Base-by-base conservation (phyloP, 1,140 invertebrate species). In the Calosoma granatense region DNA sequence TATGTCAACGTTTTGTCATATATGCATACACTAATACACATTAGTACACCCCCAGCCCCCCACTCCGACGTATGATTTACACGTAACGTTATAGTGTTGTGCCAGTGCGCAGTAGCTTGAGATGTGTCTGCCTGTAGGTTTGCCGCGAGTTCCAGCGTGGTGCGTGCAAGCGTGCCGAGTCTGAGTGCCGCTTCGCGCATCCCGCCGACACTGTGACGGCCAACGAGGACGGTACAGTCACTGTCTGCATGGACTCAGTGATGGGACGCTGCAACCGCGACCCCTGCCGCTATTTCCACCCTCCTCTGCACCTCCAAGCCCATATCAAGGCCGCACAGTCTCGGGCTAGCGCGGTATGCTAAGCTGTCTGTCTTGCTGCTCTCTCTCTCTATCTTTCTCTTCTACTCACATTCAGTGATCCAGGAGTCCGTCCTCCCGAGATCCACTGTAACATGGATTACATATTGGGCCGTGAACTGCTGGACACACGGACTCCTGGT, bases 161-260 rank as follows among this genome's bases (percentile, higher is more conserved):
- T 80, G 89, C 88, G 81, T 97, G 94, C 84, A 92, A 93, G 82
- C 88, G 92, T 76, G 84, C 90, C 72, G 90, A 94, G 81, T 85
- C 85, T 72, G 92, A 96, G 83, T 97, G 94, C 86, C 90, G 92
- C 81, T 95, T 92, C 85, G 93, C 94, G 78, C 94, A 97, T 84
- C 92, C 93, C 79, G 87, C 92, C 78, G 89, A 93, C 77, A 86
- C 88, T 79, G 88, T 92, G 80, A 88, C 81, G 76, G 87, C 90
- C 81, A 88, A 88, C 80, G 88, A 91, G 79, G 92, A 94, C 83
- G 91, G 92, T 83, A 88, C 87, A 80, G 88, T 95, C 81, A 95
- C 92, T 81, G 92, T 96, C 83, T 96, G 93, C 90, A 95, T 96
- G 92, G 92, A 96, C 84, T 92, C 91, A 83, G 88, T 95, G 82